phyloP scores from a whole-genome alignment of 53 echinoderm and acorn worm genomes.

The Luidia sarsii region DNA sequence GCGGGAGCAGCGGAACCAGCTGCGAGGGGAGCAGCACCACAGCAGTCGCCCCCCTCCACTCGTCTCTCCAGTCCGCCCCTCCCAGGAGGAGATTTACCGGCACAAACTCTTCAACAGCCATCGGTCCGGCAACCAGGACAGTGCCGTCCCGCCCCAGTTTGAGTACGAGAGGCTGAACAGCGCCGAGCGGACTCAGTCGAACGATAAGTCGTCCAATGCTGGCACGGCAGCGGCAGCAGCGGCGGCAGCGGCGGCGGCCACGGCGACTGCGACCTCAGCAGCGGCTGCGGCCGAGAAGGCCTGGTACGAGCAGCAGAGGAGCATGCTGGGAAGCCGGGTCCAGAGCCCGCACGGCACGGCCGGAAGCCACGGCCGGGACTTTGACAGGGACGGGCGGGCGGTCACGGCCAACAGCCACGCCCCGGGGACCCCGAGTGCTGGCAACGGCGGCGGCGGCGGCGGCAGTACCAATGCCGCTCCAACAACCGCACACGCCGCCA shows the following conservation, averaged over 20 bases:
- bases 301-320: constrained; percentile 49
- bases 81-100: constrained; percentile 66
- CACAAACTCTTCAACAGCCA: constrained; percentile 77
- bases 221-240: background rate
- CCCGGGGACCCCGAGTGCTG: background rate
- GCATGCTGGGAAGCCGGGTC: constrained; percentile 59
- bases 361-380: constrained; percentile 50
- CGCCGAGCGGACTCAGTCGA: constrained; percentile 56
- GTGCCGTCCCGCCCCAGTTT: constrained; percentile 56
- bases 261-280: constrained; percentile 1
- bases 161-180: constrained; percentile 76
- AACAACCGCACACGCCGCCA: background rate
- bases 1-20: constrained; percentile 55
- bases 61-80: constrained; percentile 57
- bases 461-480: too few species aligned
- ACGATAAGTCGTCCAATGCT: constrained; percentile 53
- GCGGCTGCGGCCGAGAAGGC: constrained; percentile 46
- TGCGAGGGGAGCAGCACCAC: constrained; percentile 52
- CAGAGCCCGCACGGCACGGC: constrained; percentile 35
- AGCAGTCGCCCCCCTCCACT: constrained; percentile 54
- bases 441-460: too few species aligned
- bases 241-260: constrained; percentile 20
- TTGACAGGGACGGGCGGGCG: constrained; percentile 42
- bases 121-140: constrained; percentile 63
- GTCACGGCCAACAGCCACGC: constrained; percentile 28